phyloP scores from a whole-genome alignment of 2,888 invertebrate species.

The Lithophane leautieri region DNA sequence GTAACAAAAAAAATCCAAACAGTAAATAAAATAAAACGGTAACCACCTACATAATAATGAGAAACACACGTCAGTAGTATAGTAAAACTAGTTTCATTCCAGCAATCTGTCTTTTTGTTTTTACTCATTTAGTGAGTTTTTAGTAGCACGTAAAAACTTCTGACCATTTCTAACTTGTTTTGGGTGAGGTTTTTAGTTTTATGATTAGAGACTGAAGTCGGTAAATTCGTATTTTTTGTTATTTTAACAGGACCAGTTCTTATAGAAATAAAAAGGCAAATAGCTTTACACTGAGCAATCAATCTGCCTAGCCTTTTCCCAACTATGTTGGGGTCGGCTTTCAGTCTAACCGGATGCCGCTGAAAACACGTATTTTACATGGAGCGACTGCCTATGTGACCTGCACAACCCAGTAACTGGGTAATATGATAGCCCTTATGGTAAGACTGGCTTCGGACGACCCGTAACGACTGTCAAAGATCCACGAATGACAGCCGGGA shows the following conservation, averaged over 20 bases:
- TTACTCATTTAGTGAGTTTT: constrained; percentile 37
- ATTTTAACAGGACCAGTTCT: neutral
- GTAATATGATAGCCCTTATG: no score
- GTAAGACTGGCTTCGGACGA: no score
- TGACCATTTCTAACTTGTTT: constrained; percentile 34
- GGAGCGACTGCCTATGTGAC: no score
- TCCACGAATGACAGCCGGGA: no score
- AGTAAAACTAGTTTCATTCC: constrained; percentile 12
- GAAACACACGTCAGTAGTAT: neutral
- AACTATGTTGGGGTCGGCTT: no score
- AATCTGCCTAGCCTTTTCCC: no score
- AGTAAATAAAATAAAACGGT: neutral
- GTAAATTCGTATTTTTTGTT: constrained; percentile 2
- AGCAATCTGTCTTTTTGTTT: constrained; percentile 31
- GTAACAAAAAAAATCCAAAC: no score
- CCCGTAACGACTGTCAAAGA: no score
- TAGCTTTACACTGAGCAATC: no score
- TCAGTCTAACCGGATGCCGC: no score
- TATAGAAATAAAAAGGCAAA: neutral
- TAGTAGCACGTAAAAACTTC: constrained; percentile 49
- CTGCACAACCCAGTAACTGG: no score
- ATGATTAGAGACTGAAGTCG: neutral
- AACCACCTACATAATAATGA: neutral
- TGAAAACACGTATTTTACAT: no score
- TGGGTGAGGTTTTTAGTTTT: constrained; percentile 29